Conservation (phyloP, 2,797 vertebrate genomes). For the Hybognathus amarus region DNA sequence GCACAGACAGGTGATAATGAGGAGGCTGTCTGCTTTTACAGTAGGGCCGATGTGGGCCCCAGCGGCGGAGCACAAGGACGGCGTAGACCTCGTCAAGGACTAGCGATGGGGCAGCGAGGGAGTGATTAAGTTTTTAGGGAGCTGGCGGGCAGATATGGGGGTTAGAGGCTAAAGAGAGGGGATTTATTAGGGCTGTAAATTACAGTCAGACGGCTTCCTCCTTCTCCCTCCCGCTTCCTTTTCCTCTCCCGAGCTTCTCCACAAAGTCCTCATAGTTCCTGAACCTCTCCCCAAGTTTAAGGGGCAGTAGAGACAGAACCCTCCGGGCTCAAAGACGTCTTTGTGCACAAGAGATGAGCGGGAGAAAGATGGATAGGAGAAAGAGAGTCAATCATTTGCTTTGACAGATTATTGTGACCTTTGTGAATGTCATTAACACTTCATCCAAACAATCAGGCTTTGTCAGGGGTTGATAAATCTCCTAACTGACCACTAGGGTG, state of each 20-base stretch:
- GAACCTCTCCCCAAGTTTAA: constrained; percentile 24
- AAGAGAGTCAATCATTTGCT: constrained; percentile 24
- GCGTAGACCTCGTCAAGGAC: constrained; percentile 41
- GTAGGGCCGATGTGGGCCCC: constrained; percentile 69
- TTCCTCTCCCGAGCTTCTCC: constrained; percentile 27
- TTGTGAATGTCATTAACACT: constrained; percentile 47
- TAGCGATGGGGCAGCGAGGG: constrained; percentile 63
- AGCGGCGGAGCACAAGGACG: constrained; percentile 45
- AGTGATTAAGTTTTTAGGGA: constrained; percentile 80
- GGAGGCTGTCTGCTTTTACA: constrained; percentile 78
- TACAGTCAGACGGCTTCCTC: constrained; percentile 70
- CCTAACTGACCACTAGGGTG: neutral
- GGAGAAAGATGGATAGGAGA: constrained; percentile 11
- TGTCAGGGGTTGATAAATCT: constrained; percentile 12
- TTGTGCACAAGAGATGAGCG: constrained; percentile 29
- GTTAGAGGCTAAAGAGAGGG: constrained; percentile 80
- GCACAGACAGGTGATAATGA: constrained; percentile 74
- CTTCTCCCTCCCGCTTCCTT: constrained; percentile 28
- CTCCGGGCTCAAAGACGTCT: constrained; percentile 49
- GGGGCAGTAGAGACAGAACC: constrained; percentile 22
- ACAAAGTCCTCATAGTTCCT: constrained; percentile 58
- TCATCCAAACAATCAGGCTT: constrained; percentile 28
- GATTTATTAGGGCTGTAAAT: constrained; percentile 82
- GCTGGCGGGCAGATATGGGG: constrained; percentile 73
- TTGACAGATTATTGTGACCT: constrained; percentile 45